These are phyloP conservation scores for Oligia latruncula DNA, from an alignment of 2,888 invertebrate genomes.

Conservation along the genomic window DNA sequence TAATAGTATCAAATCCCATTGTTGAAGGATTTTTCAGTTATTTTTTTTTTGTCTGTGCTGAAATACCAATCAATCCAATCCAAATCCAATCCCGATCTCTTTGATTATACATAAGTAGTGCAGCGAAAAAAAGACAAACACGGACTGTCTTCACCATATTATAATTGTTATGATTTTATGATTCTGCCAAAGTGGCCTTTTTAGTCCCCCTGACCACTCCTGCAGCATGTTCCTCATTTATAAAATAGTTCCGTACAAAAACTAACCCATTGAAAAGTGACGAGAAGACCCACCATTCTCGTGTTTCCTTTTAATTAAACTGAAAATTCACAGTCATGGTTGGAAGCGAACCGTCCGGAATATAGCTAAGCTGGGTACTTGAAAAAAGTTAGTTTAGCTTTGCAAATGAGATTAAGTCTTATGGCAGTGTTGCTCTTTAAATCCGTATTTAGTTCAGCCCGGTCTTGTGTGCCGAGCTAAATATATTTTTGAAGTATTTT, in stretches of 20 bases:
- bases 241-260: slow-evolving; percentile 72
- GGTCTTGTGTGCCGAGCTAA: slow-evolving; percentile 33
- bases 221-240: slow-evolving; percentile 36
- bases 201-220: slow-evolving; percentile 1
- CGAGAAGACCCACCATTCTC: slow-evolving; percentile 80
- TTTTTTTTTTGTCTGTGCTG: too few relatives aligned
- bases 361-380: slow-evolving; percentile 72
- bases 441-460: slow-evolving; percentile 66
- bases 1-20: too few relatives aligned
- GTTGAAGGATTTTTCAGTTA: too few relatives aligned
- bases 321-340: slow-evolving; percentile 82
- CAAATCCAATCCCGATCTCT: too few relatives aligned
- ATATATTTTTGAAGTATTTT: slow-evolving; percentile 20
- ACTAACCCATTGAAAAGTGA: slow-evolving; percentile 80
- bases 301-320: slow-evolving; percentile 89
- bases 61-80: too few relatives aligned
- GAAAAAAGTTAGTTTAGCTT: slow-evolving; percentile 80
- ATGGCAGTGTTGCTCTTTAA: slow-evolving; percentile 72
- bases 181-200: too few relatives aligned
- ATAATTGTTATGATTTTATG: too few relatives aligned
- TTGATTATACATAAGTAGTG: too few relatives aligned
- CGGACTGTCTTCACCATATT: too few relatives aligned
- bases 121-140: too few relatives aligned
- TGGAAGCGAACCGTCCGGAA: slow-evolving; percentile 70
- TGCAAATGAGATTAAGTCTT: slow-evolving; percentile 83